Evolutionary conservation across 2,113 vertebrate genomes (phyloP), one percentile per base, ranked within the genome.

Genomic region (Hydropotes inermis): DNA sequence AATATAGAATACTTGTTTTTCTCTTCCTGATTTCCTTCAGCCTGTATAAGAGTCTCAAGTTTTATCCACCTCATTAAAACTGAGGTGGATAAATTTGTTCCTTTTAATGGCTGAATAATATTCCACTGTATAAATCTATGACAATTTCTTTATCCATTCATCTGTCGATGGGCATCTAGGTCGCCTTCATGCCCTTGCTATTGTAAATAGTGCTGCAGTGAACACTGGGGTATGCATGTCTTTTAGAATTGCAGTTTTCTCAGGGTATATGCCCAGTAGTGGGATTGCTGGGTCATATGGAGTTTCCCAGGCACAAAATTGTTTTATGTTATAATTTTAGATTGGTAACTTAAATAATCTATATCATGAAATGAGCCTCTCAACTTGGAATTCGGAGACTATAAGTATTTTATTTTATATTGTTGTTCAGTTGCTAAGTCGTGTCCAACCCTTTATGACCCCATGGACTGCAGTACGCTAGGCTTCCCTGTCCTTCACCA

Each of bases 341-440:
- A 76, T 76, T 91, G 7, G 6, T 61, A 89, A 60, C 13, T 54
- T 64, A 92, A 54, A 60, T 86, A 50, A 67, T 89, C 47, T 47
- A 55, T 58, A 16, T 10, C 11, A 82, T 89, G 23, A 61, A 82
- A 33, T 97, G 78, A 76, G 16, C 47, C 78, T 47, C 5, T 3
- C 2, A 47, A 30, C 25, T 86, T 92, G 17, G 25, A 67, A 94
- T 92, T 94, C n/a, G 11, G 55, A 82, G 43, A 61, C 82, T 45
- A 87, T 67, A 82, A 95, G 81, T 33, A 94, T 89, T 95, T 91
- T 86, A 21, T 58, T 95, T 94, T 54, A 21, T 58, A 25, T 25
- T 76, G 67, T 74, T 74, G 70, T 43, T 76, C 23, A 27, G 1
- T 43, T 76, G 12, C 70, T 76, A 43, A 43, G 70, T 43, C 1